Conservation (phyloP, 2,797 vertebrate species). For the Pitangus sulphuratus region DNA sequence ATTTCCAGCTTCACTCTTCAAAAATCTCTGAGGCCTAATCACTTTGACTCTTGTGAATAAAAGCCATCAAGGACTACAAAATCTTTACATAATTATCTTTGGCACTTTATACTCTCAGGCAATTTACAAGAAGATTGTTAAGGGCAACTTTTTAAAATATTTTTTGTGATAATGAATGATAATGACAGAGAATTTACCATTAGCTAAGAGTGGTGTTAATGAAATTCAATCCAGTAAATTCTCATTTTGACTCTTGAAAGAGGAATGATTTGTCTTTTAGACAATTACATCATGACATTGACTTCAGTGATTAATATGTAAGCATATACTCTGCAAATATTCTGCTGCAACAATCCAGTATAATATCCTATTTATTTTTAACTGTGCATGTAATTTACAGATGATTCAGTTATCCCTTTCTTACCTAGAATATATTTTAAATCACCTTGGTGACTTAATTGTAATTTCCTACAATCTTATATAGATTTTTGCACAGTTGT, state of each 20-base stretch:
- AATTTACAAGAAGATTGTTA: neutral
- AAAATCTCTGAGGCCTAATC: neutral
- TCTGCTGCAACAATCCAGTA: neutral
- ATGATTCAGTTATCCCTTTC: neutral
- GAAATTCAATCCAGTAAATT: neutral
- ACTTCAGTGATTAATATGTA: neutral
- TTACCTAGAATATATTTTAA: neutral
- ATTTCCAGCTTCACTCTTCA: neutral
- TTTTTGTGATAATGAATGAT: neutral
- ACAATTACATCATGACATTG: neutral
- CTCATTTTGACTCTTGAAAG: neutral
- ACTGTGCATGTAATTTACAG: neutral
- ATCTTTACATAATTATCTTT: neutral
- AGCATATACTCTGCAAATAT: neutral
- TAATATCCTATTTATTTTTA: neutral
- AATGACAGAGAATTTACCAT: neutral
- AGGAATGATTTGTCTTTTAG: neutral
- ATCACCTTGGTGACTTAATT: neutral
- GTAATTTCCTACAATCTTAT: neutral
- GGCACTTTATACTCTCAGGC: neutral
- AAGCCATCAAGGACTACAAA: neutral
- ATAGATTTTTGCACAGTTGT: neutral
- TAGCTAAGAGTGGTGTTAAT: neutral
- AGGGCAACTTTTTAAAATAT: neutral
- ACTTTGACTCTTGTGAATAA: neutral